These are phyloP conservation scores for Setipinna tenuifilis DNA, from an alignment of 2,797 vertebrate genomes.

Conservation along the genomic window DNA sequence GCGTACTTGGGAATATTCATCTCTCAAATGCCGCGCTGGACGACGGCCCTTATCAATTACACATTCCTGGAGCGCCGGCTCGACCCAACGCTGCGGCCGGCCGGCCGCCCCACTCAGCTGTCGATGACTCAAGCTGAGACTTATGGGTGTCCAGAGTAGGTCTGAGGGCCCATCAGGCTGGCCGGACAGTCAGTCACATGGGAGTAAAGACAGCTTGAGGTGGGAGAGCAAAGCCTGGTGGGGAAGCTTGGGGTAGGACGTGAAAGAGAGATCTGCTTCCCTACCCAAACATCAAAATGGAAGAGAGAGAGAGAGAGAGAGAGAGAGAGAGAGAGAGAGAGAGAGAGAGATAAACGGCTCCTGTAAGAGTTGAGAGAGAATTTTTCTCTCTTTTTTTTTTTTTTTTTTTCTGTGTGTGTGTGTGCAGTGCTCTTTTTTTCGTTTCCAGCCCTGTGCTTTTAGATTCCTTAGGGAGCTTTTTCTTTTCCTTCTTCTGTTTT, in stretches of 20 bases:
- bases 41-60: slow-evolving; percentile 67
- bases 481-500: background rate
- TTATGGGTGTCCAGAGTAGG: slow-evolving; percentile 34
- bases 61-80: background rate
- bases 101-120: background rate
- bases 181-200: background rate
- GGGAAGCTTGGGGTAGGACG: slow-evolving; percentile 6
- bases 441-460: slow-evolving; percentile 26
- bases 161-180: background rate
- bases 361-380: slow-evolving; percentile 35
- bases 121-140: slow-evolving; percentile 30
- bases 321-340: slow-evolving; percentile 37
- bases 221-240: background rate
- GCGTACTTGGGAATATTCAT: slow-evolving; percentile 77
- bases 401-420: background rate
- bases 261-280: slow-evolving; percentile 41
- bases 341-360: slow-evolving; percentile 39
- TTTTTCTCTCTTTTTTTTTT: slow-evolving; percentile 23
- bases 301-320: slow-evolving; percentile 31
- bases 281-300: slow-evolving; percentile 46
- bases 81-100: background rate
- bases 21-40: slow-evolving; percentile 68
- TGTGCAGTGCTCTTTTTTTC: slow-evolving; percentile 13
- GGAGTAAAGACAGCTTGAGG: slow-evolving; percentile 1
- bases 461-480: slow-evolving; percentile 9